Evolutionary conservation across 1,140 invertebrate genomes (phyloP).

Genomic region (Dendroctonus ponderosae): DNA sequence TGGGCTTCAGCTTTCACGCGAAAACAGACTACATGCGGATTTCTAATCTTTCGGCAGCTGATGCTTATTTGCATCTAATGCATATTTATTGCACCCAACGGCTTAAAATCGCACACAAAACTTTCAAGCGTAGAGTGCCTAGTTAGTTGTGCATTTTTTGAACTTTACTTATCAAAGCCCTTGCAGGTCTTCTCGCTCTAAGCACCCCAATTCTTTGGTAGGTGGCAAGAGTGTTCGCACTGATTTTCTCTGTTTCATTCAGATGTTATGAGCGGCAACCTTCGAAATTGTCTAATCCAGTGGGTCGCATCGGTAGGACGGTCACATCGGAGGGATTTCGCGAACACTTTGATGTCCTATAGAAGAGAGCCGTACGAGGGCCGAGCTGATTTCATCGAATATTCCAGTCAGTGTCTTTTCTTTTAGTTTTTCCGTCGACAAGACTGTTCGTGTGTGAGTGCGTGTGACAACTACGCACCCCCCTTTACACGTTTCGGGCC

Average conservation of each 20-base stretch:
- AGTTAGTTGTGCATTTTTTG: too few relatives aligned
- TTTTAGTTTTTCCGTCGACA: constrained; percentile 42
- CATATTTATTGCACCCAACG: too few relatives aligned
- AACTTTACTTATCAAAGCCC: too few relatives aligned
- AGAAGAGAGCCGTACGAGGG: constrained; percentile 38
- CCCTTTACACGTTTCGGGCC: constrained; percentile 16
- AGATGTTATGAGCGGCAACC: too few relatives aligned
- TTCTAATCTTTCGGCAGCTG: not conserved
- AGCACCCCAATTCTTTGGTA: too few relatives aligned
- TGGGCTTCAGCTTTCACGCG: constrained; percentile 5
- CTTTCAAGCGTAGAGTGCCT: too few relatives aligned
- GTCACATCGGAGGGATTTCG: constrained; percentile 45
- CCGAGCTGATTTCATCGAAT: constrained; percentile 48
- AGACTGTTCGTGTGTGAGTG: constrained; percentile 45
- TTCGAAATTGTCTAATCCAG: constrained; percentile 11
- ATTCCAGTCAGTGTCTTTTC: constrained; percentile 47
- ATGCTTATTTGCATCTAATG: not conserved
- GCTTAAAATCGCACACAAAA: too few relatives aligned
- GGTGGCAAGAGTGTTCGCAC: too few relatives aligned
- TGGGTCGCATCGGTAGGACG: constrained; percentile 40
- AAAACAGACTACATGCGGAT: not conserved
- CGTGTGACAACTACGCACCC: constrained; percentile 36
- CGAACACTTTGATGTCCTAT: constrained; percentile 45
- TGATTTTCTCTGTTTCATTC: too few relatives aligned
- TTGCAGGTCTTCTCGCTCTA: too few relatives aligned